Percentiles rank a stretch among this genome's conserved stretches.
Evolutionary conservation across 30 jellyfish, hydroid and myxozoan genomes (phyloP).

Genomic region (Cassiopea xamachana): DNA sequence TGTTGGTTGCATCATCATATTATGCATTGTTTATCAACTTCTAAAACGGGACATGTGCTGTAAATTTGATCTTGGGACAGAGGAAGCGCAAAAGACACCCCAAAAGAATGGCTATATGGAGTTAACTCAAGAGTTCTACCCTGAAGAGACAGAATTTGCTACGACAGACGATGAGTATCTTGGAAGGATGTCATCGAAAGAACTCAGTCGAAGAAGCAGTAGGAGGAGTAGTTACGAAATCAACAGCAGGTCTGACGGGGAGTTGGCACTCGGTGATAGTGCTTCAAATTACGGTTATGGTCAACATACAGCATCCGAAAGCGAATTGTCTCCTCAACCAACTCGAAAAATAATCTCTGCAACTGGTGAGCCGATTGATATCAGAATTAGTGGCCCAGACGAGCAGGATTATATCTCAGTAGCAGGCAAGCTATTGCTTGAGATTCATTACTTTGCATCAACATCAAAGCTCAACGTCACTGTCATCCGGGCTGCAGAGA

Average conservation of each 20-base stretch:
- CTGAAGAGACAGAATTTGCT: conserved; percentile 83
- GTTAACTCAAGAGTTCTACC: conserved; percentile 82
- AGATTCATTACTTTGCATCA: conserved; percentile 77
- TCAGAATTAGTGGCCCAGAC: conserved; percentile 83
- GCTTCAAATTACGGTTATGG: conserved; percentile 91
- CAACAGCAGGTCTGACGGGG: conserved; percentile 90
- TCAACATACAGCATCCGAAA: conserved; percentile 79
- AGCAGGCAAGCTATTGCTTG: conserved; percentile 87
- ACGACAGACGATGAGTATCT: conserved; percentile 92
- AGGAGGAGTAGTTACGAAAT: conserved; percentile 90
- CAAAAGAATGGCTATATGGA: conserved; percentile 92
- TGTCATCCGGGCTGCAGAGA: conserved; percentile 87
- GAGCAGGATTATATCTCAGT: conserved; percentile 77
- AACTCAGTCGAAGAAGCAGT: conserved; percentile 91
- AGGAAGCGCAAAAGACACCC: conserved; percentile 75
- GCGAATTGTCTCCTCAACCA: conserved; percentile 79
- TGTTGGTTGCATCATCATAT: conserved; percentile 88
- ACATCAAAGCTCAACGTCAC: conserved; percentile 80
- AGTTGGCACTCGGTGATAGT: conserved; percentile 85
- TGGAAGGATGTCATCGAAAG: conserved; percentile 82
- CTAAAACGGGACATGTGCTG: conserved; percentile 96
- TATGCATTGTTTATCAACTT: conserved; percentile 90
- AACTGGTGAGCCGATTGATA: conserved; percentile 80
- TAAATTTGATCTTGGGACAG: conserved; percentile 83
- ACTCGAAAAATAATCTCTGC: conserved; percentile 62